Percentiles rank a stretch among this genome's conserved stretches.
phyloP scores from a whole-genome alignment of 2,888 invertebrate genomes.

The Zhuqinia jingwanae region DNA sequence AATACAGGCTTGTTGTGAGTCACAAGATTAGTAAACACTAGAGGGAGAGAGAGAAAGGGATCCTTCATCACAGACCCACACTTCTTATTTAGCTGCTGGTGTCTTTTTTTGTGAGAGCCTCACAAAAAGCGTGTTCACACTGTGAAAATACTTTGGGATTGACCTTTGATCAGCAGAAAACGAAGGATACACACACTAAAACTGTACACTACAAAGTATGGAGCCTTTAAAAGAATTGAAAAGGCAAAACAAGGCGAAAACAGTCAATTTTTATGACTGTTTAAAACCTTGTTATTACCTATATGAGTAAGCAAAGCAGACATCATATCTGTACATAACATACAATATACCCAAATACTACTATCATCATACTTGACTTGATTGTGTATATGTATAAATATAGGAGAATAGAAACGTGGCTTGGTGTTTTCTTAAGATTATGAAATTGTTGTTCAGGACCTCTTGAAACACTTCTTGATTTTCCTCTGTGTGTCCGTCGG shows the following conservation, averaged over 20 bases:
- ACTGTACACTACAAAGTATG: neutral
- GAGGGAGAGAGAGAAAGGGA: neutral
- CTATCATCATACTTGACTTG: neutral
- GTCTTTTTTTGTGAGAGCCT: conserved; percentile 45
- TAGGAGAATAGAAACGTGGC: conserved; percentile 28
- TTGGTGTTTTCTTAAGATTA: neutral
- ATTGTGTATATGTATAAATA: no score
- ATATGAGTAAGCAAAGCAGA: conserved; percentile 57
- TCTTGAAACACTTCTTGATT: no score
- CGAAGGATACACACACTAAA: conserved; percentile 18
- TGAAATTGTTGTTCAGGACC: conserved; percentile 2
- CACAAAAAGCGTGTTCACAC: conserved; percentile 54
- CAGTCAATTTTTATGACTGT: conserved; percentile 58
- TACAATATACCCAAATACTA: no score
- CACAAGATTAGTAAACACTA: neutral
- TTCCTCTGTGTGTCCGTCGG: no score
- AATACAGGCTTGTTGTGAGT: conserved; percentile 42
- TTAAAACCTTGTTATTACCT: conserved; percentile 63
- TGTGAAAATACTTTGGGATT: conserved; percentile 39
- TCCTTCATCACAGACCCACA: conserved; percentile 33
- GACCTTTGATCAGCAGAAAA: conserved; percentile 59
- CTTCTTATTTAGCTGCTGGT: conserved; percentile 15
- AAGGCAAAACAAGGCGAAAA: conserved; percentile 17
- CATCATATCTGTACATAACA: no score
- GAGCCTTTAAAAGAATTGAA: neutral